A percentile compares a stretch with the other conserved stretches of the same genome.
Conservation (phyloP, 1,140 invertebrate species). For the Bombus cullumanus region DNA sequence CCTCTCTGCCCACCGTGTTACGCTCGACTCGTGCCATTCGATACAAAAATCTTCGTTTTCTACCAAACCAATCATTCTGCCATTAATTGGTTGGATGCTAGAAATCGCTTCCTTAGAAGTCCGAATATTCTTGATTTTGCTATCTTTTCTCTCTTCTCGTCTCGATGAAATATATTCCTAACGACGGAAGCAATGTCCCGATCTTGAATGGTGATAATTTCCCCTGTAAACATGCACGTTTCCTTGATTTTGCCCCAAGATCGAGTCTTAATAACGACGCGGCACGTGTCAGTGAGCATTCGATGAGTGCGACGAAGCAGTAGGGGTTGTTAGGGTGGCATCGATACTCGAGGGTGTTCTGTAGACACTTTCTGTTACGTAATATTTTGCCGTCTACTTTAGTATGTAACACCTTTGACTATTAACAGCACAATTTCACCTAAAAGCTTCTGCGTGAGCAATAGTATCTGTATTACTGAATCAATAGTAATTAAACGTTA, state of each 20-base stretch:
- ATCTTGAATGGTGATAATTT: not conserved
- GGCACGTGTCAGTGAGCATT: constrained; percentile 55
- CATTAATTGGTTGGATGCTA: constrained; percentile 6
- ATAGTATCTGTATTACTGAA: not conserved
- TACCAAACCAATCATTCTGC: not conserved
- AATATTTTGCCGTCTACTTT: constrained; percentile 1
- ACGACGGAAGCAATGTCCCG: not conserved
- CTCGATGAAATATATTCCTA: not conserved
- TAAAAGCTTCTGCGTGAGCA: not conserved
- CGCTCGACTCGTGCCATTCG: constrained; percentile 43
- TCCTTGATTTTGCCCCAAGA: constrained; percentile 17
- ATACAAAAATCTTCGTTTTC: constrained; percentile 49
- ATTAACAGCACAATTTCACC: not conserved
- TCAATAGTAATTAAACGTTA: not conserved
- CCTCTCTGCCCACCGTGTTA: not conserved
- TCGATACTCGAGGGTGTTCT: constrained; percentile 23
- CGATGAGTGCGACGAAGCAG: constrained; percentile 46
- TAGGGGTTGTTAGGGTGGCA: constrained; percentile 47
- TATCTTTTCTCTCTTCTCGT: too few relatives aligned
- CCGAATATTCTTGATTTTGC: too few relatives aligned
- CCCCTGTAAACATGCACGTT: not conserved
- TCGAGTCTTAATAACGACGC: constrained; percentile 44
- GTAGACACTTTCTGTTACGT: constrained; percentile 45
- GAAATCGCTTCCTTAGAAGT: not conserved
- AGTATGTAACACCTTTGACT: not conserved